Evolutionary conservation across 2,113 vertebrate genomes (phyloP).

Genomic region (Mormyrus iriodes): DNA sequence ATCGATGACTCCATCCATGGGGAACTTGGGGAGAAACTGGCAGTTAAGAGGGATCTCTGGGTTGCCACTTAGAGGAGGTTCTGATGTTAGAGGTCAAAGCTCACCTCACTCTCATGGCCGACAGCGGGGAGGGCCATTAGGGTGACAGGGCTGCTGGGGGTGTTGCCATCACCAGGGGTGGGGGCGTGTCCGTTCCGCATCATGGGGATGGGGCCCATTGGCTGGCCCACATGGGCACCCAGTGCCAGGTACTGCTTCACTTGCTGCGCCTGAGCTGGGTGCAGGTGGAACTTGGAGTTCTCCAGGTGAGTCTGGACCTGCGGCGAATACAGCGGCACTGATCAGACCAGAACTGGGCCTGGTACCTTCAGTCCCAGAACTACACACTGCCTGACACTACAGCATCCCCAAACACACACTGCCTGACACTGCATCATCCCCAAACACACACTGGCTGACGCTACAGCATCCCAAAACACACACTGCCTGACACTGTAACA

Average conservation of each 20-base stretch:
- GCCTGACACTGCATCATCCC: not conserved
- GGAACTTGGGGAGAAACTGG: constrained; percentile 65
- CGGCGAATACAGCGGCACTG: not conserved
- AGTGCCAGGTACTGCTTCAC: constrained; percentile 83
- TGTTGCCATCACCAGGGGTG: constrained; percentile 52
- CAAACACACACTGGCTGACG: not conserved
- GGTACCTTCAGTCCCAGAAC: not conserved
- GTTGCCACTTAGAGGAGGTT: not conserved
- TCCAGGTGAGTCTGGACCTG: constrained; percentile 86
- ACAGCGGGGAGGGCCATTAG: constrained; percentile 66
- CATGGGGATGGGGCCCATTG: constrained; percentile 58
- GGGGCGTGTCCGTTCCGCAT: constrained; percentile 68
- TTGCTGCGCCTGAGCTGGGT: constrained; percentile 77
- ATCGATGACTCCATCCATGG: constrained; percentile 90
- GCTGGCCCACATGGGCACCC: constrained; percentile 68
- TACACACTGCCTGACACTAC: not conserved
- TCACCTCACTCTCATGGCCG: constrained; percentile 71
- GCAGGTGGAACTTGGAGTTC: constrained; percentile 78
- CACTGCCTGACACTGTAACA: not conserved
- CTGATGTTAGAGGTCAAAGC: constrained; percentile 13
- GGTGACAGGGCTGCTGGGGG: constrained; percentile 63
- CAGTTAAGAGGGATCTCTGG: constrained; percentile 26
- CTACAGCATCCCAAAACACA: not conserved
- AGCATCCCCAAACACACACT: not conserved
- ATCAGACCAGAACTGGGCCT: not conserved